phyloP scores from a whole-genome alignment of 1,140 invertebrate genomes.

The Drosophila fuyamai region DNA sequence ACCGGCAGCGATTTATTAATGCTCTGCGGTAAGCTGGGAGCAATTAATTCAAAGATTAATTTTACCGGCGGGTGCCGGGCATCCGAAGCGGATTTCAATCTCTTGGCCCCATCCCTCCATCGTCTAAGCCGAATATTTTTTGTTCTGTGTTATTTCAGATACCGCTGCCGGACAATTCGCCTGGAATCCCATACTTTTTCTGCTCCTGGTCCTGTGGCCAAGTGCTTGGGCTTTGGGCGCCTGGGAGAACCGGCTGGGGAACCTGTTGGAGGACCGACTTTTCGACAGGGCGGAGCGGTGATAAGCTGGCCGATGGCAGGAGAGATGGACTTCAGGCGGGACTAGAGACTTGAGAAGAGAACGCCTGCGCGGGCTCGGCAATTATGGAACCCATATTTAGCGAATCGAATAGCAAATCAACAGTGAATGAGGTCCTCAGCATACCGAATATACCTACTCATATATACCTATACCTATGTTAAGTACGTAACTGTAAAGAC shows the following conservation, averaged over 20 bases:
- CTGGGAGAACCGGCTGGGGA: slow-evolving; percentile 12
- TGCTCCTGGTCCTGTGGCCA: slow-evolving; percentile 22
- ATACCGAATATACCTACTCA: slow-evolving; percentile 47
- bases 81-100: slow-evolving; percentile 55
- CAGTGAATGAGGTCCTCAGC: slow-evolving; percentile 35
- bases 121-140: slow-evolving; percentile 19
- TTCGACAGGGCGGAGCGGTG: slow-evolving; percentile 24
- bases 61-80: slow-evolving; percentile 72
- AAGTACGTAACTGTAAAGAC: slow-evolving; percentile 64
- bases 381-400: slow-evolving; percentile 57
- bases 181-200: slow-evolving; percentile 14
- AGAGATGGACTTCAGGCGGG: slow-evolving; percentile 42
- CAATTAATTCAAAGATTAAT: slow-evolving; percentile 84
- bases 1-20: slow-evolving; percentile 74
- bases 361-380: slow-evolving; percentile 22
- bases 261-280: slow-evolving; percentile 14
- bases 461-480: slow-evolving; percentile 48
- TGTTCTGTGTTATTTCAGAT: slow-evolving; percentile 43
- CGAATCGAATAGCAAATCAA: slow-evolving; percentile 57
- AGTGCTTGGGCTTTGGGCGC: slow-evolving; percentile 7
- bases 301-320: slow-evolving; percentile 39
- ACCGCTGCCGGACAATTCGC: slow-evolving; percentile 29
- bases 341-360: neutral
- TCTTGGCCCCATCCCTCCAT: slow-evolving; percentile 9
- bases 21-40: slow-evolving; percentile 79